Base-by-base conservation (phyloP, 1,140 invertebrate species). In the Metaphire vulgaris region DNA sequence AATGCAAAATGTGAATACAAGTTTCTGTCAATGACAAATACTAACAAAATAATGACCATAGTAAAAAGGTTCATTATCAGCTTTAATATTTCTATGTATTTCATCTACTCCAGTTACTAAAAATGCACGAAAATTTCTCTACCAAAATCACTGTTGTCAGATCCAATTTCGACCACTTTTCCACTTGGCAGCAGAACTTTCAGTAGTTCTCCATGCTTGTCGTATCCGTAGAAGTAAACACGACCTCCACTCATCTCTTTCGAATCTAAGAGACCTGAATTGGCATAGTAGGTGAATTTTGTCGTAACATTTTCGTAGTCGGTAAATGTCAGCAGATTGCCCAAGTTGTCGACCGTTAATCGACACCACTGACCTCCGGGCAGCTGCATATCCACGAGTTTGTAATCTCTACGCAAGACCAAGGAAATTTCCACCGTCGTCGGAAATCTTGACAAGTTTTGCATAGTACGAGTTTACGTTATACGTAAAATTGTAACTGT, bases 381-480 rank as follows among this genome's bases (percentile, higher is more conserved):
- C 80, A 96, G 96, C 84, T 97, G 93, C 77, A 97, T 96, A 0
- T 93, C 95, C 69, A 81, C 78, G n/a, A n/a, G n/a, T 56, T 82
- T 80, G 76, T 82, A 83, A 82, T 97, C 94, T 28, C 95, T 87
- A 12, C 95, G 86, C 30, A 98, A 88, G 33, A 87, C 93, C 90
- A 97, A 91, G 87, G 79, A n/a, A 81, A 75, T 97, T 97, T 1
- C 93, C 93, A n/a, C 93, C 92, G 0, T 93, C 91, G 83, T 98
- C 96, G 0, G 93, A 93, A 0, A 98, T 93, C 0, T 92, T 93
- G 79, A 91, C 94, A 1, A 98, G 87, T 85, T 96, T 97, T 0
- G 96, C 96, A 82, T 96, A 96, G 79, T 93, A 96, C 0, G 95
- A 97, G 82, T 97, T 97, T 0, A 97, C 94, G 80, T 95, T 97